phyloP scores from a whole-genome alignment of 2,888 invertebrate genomes.

The Polymixis flavicincta region DNA sequence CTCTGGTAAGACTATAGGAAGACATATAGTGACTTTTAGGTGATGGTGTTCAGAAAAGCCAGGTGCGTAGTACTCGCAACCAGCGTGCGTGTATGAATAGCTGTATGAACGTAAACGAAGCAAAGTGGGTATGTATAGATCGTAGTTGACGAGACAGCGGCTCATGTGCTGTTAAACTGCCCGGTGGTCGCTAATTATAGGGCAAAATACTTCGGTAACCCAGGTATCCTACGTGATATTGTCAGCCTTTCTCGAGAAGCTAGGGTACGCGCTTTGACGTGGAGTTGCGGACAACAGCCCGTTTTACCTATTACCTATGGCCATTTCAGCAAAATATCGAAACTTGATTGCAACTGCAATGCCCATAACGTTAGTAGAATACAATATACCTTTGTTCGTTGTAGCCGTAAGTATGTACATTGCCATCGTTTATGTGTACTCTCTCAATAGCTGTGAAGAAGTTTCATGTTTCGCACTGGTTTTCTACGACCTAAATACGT shows the following conservation, averaged over 20 bases:
- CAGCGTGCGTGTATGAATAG: too few relatives aligned
- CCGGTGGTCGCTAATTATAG: too few relatives aligned
- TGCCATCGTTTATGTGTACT: not conserved
- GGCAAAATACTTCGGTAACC: too few relatives aligned
- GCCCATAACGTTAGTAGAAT: not conserved
- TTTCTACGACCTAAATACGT: constrained; percentile 2
- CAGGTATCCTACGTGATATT: too few relatives aligned
- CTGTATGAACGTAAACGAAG: not conserved
- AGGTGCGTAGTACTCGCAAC: not conserved
- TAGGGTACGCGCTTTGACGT: too few relatives aligned
- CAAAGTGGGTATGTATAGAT: not conserved
- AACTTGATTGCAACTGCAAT: not conserved
- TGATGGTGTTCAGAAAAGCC: not conserved
- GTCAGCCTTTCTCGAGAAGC: too few relatives aligned
- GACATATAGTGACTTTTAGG: not conserved
- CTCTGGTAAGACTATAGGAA: too few relatives aligned
- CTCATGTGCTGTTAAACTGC: too few relatives aligned
- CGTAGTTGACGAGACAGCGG: too few relatives aligned
- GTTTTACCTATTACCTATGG: too few relatives aligned
- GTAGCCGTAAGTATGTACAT: constrained; percentile 1
- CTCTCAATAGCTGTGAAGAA: constrained; percentile 8
- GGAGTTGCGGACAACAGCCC: too few relatives aligned
- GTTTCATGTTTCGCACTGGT: constrained; percentile 19
- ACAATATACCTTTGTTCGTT: constrained; percentile 18
- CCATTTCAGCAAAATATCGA: not conserved